Base-by-base conservation (phyloP, 2,113 vertebrate genomes). In the Eclectus roratus region DNA sequence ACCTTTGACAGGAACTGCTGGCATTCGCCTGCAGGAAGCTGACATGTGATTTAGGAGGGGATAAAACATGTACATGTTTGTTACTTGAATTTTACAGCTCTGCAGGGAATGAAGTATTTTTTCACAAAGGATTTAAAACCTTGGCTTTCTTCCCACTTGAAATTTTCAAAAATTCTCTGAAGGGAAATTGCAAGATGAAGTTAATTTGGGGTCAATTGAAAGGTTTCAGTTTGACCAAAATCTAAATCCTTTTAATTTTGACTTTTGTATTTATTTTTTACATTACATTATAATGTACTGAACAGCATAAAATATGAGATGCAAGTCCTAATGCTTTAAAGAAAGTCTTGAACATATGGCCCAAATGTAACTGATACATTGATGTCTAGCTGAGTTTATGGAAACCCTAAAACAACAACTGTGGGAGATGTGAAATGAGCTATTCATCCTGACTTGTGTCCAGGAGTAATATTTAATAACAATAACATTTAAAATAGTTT, bases 61-160 rank as follows among this genome's bases (percentile, higher is more conserved):
- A 94, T 95, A 94, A 96, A 96, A 94, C 81, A 95, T 95, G 91
- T 93, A 87, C 87, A 91, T 95, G 90, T 96, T 95, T 96, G 94
- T 97, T 97, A 94, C 94, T 96, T 93, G 90, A 96, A 87, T 94
- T 96, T 97, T 96, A 96, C 88, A 86, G 85, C 90, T 92, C 95
- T 84, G 55, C 47, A 60, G 95, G 92, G 94, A 95, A 95, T 43
- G 33, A 78, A 91, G 81, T 86, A 86, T 91, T 94, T 88, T 96
- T 91, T 87, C 96, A 96, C 90, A 93, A 88, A 91, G 92, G 91
- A 86, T 90, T 94, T 96, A 91, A 95, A 96, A 86, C 64, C 55
- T 93, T 96, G 94, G 72, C 90, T 93, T 94, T 91, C 66, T 93
- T 95, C 76, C 14, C 50, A 86, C 55, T 88, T 88, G 49, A 95